Conservation (phyloP, 2,797 vertebrate species). For the Somateria mollissima region DNA sequence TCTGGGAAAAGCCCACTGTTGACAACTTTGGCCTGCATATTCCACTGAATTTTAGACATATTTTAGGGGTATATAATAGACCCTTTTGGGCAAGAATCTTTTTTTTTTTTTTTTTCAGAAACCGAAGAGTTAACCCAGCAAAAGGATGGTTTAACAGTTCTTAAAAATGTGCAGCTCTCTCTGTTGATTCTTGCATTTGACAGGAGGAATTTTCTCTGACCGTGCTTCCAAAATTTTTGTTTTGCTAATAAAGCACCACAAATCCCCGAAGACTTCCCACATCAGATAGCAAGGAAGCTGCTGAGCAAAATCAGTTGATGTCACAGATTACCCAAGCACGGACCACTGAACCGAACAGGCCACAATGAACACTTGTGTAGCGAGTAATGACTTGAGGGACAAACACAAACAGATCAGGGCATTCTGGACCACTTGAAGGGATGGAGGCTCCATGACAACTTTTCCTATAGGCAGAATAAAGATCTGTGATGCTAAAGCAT, state of each 20-base stretch:
- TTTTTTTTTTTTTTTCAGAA: background rate
- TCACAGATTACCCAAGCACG: background rate
- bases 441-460: background rate
- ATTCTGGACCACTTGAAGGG: background rate
- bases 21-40: background rate
- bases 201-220: slow-evolving; percentile 20
- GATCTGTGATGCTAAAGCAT: background rate
- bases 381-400: background rate
- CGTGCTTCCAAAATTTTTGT: background rate
- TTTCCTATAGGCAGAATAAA: background rate
- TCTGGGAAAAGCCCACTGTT: background rate
- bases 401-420: background rate
- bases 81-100: background rate
- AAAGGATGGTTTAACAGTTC: slow-evolving; percentile 29
- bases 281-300: background rate
- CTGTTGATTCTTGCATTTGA: slow-evolving; percentile 7
- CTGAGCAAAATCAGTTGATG: background rate
- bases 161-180: slow-evolving; percentile 26
- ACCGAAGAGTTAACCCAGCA: slow-evolving; percentile 23
- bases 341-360: background rate
- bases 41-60: slow-evolving; percentile 4
- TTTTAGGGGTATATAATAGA: background rate
- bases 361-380: background rate
- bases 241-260: slow-evolving; percentile 32
- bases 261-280: slow-evolving; percentile 47